These are phyloP conservation scores for Papilio gigon DNA, from an alignment of 2,888 invertebrate species.

Conservation along the genomic window DNA sequence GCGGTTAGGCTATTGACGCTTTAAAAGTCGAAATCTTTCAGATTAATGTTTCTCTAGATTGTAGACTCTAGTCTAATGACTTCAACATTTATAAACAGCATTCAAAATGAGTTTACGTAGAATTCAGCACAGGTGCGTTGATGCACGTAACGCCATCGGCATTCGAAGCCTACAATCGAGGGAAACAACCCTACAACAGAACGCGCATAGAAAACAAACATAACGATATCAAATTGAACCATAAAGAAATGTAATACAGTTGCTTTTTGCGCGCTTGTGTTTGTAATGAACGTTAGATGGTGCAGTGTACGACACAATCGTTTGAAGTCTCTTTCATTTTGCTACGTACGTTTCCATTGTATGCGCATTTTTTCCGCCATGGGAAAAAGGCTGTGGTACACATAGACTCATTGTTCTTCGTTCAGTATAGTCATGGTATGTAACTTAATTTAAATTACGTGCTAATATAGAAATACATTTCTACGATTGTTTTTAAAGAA, in stretches of 20 bases:
- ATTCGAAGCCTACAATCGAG: slow-evolving; percentile 28
- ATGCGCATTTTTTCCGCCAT: slow-evolving; percentile 32
- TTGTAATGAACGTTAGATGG: slow-evolving; percentile 12
- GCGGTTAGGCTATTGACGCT: too few species aligned
- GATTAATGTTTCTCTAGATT: too few species aligned
- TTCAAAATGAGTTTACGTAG: slow-evolving; percentile 11
- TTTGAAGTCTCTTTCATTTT: slow-evolving; percentile 40
- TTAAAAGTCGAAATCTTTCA: too few species aligned
- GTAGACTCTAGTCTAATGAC: background rate
- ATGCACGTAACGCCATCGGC: slow-evolving; percentile 24
- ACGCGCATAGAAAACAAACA: background rate
- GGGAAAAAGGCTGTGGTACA: slow-evolving; percentile 33
- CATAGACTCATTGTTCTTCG: slow-evolving; percentile 30
- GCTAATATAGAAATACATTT: background rate
- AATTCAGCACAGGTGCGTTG: slow-evolving; percentile 35
- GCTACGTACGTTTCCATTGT: slow-evolving; percentile 33
- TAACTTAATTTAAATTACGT: slow-evolving; percentile 11
- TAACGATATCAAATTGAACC: background rate
- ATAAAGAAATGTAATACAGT: background rate
- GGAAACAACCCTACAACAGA: slow-evolving; percentile 26
- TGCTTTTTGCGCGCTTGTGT: background rate
- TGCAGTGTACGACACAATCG: slow-evolving; percentile 34
- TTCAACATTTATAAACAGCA: background rate
- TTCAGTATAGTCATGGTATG: slow-evolving; percentile 25
- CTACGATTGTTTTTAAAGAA: too few species aligned